These are phyloP conservation scores for Micromussa lordhowensis DNA, from an alignment of 92 coral and sea anemone species.

Conservation along the genomic window DNA sequence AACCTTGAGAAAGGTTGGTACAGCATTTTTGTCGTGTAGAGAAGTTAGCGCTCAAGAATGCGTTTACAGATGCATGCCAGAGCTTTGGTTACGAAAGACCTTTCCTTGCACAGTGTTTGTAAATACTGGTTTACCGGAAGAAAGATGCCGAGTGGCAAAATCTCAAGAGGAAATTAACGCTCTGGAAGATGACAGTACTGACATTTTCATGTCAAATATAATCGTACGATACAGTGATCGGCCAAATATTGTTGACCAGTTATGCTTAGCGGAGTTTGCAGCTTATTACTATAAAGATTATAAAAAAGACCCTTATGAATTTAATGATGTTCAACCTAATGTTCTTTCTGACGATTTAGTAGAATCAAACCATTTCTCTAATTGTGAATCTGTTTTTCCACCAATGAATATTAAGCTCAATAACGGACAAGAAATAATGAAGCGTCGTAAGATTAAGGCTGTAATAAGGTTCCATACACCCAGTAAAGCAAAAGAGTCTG, in stretches of 20 bases:
- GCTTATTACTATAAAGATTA: neutral
- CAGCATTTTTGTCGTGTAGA: neutral
- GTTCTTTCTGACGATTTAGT: neutral
- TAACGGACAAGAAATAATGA: neutral
- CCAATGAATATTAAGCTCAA: neutral
- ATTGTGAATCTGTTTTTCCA: neutral
- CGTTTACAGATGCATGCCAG: neutral
- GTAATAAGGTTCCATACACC: neutral
- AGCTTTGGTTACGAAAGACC: conserved; percentile 2
- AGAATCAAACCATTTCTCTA: neutral
- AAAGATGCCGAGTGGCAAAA: neutral
- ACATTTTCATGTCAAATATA: neutral
- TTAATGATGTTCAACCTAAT: no score
- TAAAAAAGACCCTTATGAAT: neutral
- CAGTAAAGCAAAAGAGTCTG: neutral
- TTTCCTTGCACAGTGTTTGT: neutral
- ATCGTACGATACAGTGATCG: neutral
- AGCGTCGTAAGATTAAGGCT: neutral
- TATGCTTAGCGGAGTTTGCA: neutral
- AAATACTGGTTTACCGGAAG: neutral
- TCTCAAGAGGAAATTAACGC: neutral
- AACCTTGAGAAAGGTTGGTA: neutral
- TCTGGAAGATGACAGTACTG: neutral
- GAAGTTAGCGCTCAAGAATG: neutral
- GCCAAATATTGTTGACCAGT: neutral